Conservation (phyloP, 2,888 invertebrate genomes). For the Napeogenes sylphis region DNA sequence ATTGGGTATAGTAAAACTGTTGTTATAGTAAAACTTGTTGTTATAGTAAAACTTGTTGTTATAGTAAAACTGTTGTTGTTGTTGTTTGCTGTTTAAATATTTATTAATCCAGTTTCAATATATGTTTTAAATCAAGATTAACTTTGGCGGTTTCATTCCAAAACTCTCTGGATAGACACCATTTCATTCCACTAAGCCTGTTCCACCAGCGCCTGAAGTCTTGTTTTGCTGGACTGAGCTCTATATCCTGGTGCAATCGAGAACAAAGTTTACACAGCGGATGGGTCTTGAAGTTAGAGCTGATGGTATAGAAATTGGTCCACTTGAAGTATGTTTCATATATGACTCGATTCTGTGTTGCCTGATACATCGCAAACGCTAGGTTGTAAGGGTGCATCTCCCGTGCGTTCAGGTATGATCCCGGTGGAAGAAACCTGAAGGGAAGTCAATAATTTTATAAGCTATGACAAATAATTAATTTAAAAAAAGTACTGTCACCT, state of each 20-base stretch:
- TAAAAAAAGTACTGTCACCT: conserved; percentile 3
- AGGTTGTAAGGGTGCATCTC: conserved; percentile 49
- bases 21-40: no score
- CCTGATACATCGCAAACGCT: conserved; percentile 44
- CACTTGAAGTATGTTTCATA: conserved; percentile 52
- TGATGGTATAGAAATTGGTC: conserved; percentile 51
- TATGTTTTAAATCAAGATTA: conserved; percentile 34
- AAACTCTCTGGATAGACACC: conserved; percentile 42
- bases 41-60: no score
- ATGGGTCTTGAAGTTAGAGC: conserved; percentile 27
- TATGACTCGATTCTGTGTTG: conserved; percentile 34
- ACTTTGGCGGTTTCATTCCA: conserved; percentile 40
- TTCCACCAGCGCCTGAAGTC: conserved; percentile 57
- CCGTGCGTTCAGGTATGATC: conserved; percentile 53
- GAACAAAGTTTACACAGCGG: conserved; percentile 52
- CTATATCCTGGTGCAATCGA: conserved; percentile 35
- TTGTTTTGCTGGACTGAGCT: conserved; percentile 33
- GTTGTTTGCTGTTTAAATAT: no score
- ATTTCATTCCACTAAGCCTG: conserved; percentile 43
- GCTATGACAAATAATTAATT: no score
- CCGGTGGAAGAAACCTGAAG: conserved; percentile 51
- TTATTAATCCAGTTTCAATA: conserved; percentile 33
- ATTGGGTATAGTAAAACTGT: no score
- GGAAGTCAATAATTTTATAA: neutral
- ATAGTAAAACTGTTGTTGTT: no score